phyloP scores from a whole-genome alignment of 2,797 vertebrate species.

The Hemibagrus guttatus region DNA sequence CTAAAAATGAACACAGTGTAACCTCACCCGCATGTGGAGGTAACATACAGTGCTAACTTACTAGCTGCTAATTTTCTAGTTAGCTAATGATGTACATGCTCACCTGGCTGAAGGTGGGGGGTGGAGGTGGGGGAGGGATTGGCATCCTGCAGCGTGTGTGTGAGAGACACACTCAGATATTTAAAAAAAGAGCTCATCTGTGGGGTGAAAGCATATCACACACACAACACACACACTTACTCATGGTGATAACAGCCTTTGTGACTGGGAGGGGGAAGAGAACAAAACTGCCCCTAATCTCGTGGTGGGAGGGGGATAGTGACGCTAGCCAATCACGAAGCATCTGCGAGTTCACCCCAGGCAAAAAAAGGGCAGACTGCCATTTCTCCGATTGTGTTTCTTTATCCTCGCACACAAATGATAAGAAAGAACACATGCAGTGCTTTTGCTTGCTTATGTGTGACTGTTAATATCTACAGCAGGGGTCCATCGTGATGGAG shows the following conservation, averaged over 20 bases:
- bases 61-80: not conserved
- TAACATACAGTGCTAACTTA: not conserved
- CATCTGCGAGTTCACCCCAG: too few species aligned
- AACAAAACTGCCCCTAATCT: too few species aligned
- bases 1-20: not conserved
- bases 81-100: not conserved
- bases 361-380: too few species aligned
- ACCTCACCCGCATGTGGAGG: not conserved
- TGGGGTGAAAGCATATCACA: not conserved
- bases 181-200: slow-evolving; percentile 12
- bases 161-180: slow-evolving; percentile 27
- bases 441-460: too few species aligned
- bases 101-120: slow-evolving; percentile 38
- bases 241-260: not conserved
- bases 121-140: slow-evolving; percentile 33
- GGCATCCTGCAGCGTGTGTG: slow-evolving; percentile 80
- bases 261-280: too few species aligned
- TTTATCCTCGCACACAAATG: too few species aligned
- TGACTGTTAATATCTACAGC: too few species aligned
- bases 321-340: too few species aligned
- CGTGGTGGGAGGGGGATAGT: too few species aligned
- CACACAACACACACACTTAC: not conserved
- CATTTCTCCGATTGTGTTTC: too few species aligned
- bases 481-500: too few species aligned
- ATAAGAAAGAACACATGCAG: too few species aligned